These are phyloP conservation scores for Eilema caniola DNA, from an alignment of 2,888 invertebrate genomes.

Conservation along the genomic window DNA sequence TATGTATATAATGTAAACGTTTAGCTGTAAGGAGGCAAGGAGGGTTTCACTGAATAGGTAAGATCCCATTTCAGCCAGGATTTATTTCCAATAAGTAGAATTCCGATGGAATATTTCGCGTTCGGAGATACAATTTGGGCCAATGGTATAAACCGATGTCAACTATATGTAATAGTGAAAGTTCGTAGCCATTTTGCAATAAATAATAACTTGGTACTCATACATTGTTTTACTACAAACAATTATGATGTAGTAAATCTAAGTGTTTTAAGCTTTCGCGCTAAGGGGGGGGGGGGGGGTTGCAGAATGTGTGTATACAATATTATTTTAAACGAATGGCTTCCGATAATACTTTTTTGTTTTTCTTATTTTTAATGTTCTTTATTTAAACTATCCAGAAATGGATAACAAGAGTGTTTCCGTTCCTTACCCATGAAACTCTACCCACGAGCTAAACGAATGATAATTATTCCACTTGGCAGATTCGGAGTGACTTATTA, in stretches of 20 bases:
- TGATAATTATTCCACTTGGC: neutral
- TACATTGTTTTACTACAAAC: neutral
- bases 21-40: conserved; percentile 40
- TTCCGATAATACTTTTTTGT: neutral
- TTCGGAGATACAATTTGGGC: conserved; percentile 66
- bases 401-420: too few relatives aligned
- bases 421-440: too few relatives aligned
- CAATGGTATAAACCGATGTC: conserved; percentile 59
- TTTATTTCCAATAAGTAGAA: conserved; percentile 79
- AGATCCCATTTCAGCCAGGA: conserved; percentile 77
- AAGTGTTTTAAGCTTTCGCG: too few relatives aligned
- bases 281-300: too few relatives aligned
- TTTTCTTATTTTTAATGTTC: neutral
- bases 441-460: too few relatives aligned
- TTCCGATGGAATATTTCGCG: conserved; percentile 68
- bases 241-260: neutral
- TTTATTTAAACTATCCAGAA: too few relatives aligned
- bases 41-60: conserved; percentile 62
- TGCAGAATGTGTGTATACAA: neutral
- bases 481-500: neutral
- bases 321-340: neutral
- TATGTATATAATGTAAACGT: conserved; percentile 27
- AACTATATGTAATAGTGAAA: conserved; percentile 57
- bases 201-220: conserved; percentile 61
- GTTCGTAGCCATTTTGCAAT: conserved; percentile 60